A percentile compares a stretch with the other conserved stretches of the same genome.
These are phyloP conservation scores for Eidolon dupreanum DNA, from an alignment of 2,797 vertebrate genomes.

Conservation along the genomic window DNA sequence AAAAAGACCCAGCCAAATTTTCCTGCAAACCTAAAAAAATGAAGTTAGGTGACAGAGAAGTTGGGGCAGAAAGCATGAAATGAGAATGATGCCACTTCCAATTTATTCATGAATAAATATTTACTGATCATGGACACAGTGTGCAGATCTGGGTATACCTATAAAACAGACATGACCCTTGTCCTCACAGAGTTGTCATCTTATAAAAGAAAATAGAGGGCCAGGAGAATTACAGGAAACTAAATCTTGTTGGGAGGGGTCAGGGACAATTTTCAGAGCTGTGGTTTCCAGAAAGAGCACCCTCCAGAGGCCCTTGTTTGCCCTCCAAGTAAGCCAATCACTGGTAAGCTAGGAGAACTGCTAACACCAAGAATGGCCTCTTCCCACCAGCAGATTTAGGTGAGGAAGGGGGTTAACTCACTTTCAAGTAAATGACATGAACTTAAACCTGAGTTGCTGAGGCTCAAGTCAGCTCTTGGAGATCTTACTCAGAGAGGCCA, in stretches of 20 bases:
- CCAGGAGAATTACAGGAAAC: background rate
- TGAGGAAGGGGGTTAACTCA: background rate
- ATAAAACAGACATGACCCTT: background rate
- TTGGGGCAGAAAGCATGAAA: background rate
- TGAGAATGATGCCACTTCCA: background rate
- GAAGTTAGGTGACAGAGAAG: background rate
- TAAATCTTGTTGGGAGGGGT: background rate
- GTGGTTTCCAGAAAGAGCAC: background rate
- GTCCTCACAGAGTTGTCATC: background rate
- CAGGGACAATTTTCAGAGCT: background rate
- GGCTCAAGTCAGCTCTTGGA: background rate
- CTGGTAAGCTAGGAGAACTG: background rate
- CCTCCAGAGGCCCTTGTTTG: background rate
- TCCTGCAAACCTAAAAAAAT: constrained; percentile 88
- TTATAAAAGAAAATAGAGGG: background rate
- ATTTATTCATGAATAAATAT: background rate
- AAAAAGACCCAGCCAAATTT: constrained; percentile 93
- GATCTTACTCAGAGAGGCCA: background rate
- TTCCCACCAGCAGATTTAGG: background rate
- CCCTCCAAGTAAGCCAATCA: background rate
- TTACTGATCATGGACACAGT: background rate
- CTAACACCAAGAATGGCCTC: background rate
- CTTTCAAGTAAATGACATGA: background rate
- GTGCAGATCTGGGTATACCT: background rate
- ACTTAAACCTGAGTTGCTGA: background rate